phyloP scores from a whole-genome alignment of 2,797 vertebrate species.

The Galaxias olidus region DNA sequence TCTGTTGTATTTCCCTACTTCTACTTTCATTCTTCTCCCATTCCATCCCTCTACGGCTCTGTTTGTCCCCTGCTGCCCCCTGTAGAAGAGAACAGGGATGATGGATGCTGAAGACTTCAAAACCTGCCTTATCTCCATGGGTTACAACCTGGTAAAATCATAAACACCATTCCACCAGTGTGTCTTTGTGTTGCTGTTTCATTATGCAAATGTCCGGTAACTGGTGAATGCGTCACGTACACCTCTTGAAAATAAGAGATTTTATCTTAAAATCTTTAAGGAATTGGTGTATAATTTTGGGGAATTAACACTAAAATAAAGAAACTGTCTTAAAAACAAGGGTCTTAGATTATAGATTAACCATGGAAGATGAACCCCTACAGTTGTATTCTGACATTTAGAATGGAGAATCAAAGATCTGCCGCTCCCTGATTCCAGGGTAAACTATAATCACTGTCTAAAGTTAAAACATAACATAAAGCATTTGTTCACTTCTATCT shows the following conservation, averaged over 20 bases:
- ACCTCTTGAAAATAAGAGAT: neutral
- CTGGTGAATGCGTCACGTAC: neutral
- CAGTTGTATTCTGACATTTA: too few relatives aligned
- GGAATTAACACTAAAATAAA: too few relatives aligned
- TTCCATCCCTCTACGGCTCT: conserved; percentile 30
- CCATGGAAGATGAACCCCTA: too few relatives aligned
- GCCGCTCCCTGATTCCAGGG: too few relatives aligned
- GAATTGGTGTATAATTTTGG: too few relatives aligned
- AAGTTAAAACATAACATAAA: too few relatives aligned
- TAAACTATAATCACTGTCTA: too few relatives aligned
- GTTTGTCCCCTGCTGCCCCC: conserved; percentile 67
- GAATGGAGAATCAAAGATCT: too few relatives aligned
- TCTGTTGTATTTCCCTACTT: conserved; percentile 35
- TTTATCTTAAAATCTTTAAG: too few relatives aligned
- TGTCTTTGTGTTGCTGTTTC: neutral
- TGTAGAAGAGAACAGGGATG: conserved; percentile 99
- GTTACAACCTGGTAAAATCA: conserved; percentile 98
- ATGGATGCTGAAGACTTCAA: conserved; percentile 99
- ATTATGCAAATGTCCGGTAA: neutral
- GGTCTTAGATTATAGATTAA: too few relatives aligned
- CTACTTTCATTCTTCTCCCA: conserved; percentile 36
- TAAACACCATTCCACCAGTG: conserved; percentile 26
- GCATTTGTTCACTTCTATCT: too few relatives aligned
- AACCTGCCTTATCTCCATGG: conserved; percentile 99
- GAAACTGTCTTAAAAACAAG: too few relatives aligned